Evolutionary conservation across 64 coral and sea anemone species (phyloP).

Genomic region (Stichodactyla mertensii): DNA sequence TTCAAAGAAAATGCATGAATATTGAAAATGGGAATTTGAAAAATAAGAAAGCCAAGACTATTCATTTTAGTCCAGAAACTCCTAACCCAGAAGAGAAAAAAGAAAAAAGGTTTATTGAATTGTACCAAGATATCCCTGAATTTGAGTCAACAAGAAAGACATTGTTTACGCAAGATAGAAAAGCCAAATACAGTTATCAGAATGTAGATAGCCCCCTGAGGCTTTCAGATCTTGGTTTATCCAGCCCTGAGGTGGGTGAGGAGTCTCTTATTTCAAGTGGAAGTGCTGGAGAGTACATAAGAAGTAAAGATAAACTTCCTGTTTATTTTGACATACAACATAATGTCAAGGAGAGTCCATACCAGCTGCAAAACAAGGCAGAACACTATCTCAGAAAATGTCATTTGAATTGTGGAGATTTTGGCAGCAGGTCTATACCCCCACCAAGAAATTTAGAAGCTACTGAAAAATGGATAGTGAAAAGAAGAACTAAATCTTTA

Average conservation of each 20-base stretch:
- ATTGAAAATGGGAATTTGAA: neutral
- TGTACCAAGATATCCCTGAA: neutral
- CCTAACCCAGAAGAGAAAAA: neutral
- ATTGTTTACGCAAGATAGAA: neutral
- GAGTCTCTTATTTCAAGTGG: neutral
- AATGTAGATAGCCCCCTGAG: neutral
- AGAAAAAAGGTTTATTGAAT: neutral
- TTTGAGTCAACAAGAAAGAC: neutral
- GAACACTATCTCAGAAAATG: neutral
- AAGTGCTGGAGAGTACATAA: neutral
- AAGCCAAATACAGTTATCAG: neutral
- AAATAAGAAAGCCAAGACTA: neutral
- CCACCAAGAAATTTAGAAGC: conserved; percentile 6
- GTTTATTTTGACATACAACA: neutral
- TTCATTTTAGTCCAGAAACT: neutral
- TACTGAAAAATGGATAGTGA: neutral
- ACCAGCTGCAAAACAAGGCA: neutral
- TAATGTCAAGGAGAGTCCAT: neutral
- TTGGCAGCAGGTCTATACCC: neutral
- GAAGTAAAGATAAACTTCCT: neutral
- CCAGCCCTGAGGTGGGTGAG: neutral
- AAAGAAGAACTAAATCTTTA: neutral
- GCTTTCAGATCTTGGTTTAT: neutral
- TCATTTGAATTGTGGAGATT: neutral
- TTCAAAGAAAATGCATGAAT: neutral